A percentile compares a stretch with the other conserved stretches of the same genome.
These are phyloP conservation scores for Danio rerio DNA, from an alignment of 2,113 vertebrate species.

Conservation along the genomic window DNA sequence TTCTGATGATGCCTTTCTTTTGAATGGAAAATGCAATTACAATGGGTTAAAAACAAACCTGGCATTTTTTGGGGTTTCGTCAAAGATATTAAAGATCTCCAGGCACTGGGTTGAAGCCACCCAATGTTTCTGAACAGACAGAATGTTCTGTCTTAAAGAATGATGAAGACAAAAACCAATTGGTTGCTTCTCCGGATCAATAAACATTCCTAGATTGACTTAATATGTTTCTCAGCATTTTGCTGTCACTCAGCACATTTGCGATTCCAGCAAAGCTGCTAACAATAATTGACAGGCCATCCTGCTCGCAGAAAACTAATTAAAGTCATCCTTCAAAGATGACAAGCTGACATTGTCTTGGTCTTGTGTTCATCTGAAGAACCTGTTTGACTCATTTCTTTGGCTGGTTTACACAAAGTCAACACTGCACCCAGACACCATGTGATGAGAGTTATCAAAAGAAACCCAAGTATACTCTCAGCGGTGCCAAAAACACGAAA, in stretches of 20 bases:
- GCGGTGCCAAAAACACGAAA: neutral
- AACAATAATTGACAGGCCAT: neutral
- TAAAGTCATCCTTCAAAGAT: conserved; percentile 27
- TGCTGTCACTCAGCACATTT: neutral
- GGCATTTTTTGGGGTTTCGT: neutral
- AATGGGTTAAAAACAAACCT: conserved; percentile 43
- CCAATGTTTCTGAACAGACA: neutral
- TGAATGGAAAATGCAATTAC: conserved; percentile 10
- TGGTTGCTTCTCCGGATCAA: neutral
- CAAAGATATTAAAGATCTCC: neutral
- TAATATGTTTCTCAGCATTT: neutral
- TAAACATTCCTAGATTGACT: conserved; percentile 6
- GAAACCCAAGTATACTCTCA: neutral
- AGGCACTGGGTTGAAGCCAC: neutral
- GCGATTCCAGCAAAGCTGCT: neutral
- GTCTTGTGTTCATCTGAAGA: neutral
- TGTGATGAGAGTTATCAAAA: neutral
- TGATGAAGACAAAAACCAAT: conserved; percentile 19
- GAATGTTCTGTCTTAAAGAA: conserved; percentile 2
- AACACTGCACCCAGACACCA: neutral
- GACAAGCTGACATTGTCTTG: conserved; percentile 27
- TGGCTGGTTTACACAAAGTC: neutral
- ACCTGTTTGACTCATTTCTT: conserved; percentile 19
- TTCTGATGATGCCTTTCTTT: conserved; percentile 30
- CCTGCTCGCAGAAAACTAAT: neutral